Conservation (phyloP, 2,113 vertebrate genomes). For the Cyrtonyx montezumae region DNA sequence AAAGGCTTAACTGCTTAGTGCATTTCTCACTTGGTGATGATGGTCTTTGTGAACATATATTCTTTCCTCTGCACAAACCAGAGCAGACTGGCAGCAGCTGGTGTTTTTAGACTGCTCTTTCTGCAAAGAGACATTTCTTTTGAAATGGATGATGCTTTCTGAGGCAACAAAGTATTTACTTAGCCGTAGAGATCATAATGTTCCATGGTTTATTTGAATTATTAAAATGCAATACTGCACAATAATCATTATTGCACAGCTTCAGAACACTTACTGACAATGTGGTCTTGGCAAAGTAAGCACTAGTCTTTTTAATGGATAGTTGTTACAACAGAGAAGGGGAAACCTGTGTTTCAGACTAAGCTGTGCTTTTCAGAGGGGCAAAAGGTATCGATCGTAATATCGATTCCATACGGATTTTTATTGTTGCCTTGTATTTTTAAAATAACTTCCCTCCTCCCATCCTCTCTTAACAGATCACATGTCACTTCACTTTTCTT, state of each 20-base stretch:
- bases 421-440: constrained; percentile 52
- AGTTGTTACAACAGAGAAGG: constrained; percentile 18
- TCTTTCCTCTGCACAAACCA: neutral
- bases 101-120: neutral
- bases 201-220: constrained; percentile 66
- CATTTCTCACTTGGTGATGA: neutral
- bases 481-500: constrained; percentile 54
- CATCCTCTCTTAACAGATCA: constrained; percentile 37
- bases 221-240: constrained; percentile 70
- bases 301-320: constrained; percentile 50
- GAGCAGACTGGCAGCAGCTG: neutral
- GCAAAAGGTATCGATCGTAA: constrained; percentile 10
- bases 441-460: neutral
- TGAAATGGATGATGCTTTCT: constrained; percentile 34
- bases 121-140: neutral
- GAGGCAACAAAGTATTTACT: constrained; percentile 41
- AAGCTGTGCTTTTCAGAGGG: constrained; percentile 8
- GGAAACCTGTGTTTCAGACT: neutral
- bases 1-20: neutral
- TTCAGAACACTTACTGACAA: constrained; percentile 68
- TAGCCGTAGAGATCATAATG: constrained; percentile 28
- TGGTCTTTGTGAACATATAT: neutral
- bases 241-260: constrained; percentile 61
- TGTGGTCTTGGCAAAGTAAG: constrained; percentile 53
- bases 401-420: constrained; percentile 53